Conservation (phyloP, 2,888 invertebrate genomes). For the Leucoptera coffeella region DNA sequence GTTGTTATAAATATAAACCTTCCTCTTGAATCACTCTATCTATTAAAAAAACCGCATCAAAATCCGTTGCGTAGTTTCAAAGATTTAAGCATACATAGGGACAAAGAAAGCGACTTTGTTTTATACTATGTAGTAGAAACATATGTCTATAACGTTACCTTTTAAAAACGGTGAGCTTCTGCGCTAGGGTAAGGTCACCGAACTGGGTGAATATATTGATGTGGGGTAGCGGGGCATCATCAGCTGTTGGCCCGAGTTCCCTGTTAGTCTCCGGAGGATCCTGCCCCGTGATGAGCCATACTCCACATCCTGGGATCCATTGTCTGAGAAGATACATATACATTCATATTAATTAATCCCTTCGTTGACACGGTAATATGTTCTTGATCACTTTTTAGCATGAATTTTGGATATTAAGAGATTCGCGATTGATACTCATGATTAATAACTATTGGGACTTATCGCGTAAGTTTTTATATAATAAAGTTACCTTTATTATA, state of each 20-base stretch:
- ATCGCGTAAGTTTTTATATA: too few species aligned
- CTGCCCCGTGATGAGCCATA: conserved; percentile 53
- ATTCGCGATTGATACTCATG: too few species aligned
- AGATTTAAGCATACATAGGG: too few species aligned
- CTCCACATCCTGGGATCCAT: conserved; percentile 70
- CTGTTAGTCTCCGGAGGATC: conserved; percentile 34
- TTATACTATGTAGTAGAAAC: conserved; percentile 1
- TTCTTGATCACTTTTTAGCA: too few species aligned
- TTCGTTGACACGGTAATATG: too few species aligned
- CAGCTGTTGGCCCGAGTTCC: conserved; percentile 16
- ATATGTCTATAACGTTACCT: conserved; percentile 18
- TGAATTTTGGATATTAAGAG: too few species aligned
- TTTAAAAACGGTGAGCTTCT: conserved; percentile 61
- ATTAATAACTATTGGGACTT: too few species aligned
- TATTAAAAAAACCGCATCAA: background rate
- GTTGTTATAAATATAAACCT: background rate
- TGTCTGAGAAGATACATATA: too few species aligned
- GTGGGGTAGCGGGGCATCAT: conserved; percentile 37
- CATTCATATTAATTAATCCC: too few species aligned
- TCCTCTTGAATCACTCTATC: background rate
- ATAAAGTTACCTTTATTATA: too few species aligned
- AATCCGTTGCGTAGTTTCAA: too few species aligned
- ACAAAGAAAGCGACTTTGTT: too few species aligned
- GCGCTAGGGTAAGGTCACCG: conserved; percentile 57
- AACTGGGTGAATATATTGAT: conserved; percentile 69